Evolutionary conservation across 2,888 invertebrate species (phyloP), one percentile per base, ranked within the genome.

Genomic region (Capitulum mitella): DNA sequence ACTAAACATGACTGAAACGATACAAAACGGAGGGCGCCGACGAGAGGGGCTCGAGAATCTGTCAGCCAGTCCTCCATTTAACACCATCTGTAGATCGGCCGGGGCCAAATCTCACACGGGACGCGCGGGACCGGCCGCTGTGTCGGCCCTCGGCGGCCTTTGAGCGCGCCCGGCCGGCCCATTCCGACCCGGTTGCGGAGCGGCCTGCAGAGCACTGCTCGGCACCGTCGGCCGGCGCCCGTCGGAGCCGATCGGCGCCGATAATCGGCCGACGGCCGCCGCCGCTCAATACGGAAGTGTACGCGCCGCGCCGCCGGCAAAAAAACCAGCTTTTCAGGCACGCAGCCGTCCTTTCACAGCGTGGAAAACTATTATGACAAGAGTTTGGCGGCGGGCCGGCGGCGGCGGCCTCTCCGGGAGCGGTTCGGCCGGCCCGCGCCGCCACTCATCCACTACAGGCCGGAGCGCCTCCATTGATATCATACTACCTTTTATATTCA

Each of bases 401-500:
- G 19, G 40, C 37, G 70, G 19, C 32, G 64, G 26, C 40, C 37
- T 16, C 16, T 14, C 70, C 34, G 64, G 34, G 16, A 19, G 34
- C 64, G 19, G 32, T 29, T 8, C n/a, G 29, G 64, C 3, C 34
- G 32, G 19, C 22, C 34, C 10, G 6, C 64, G 40, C 29, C 70
- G 26, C 70, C 70, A 70, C 70, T 70, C 70, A 70, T 70, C 70
- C 70, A 70, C 70, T 70, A 26, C 70, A 40, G 70, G 70, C 70
- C 32, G 32, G n/a, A 34, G 34, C 64, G 32, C 3, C 34, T 16
- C 34, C 64, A 70, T 70, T 40, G 37, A 70, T 40, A 70, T 70
- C 34, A 70, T 70, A 70, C 70, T 40, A 70, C 70, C 70, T 70
- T 70, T 70, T 70, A 70, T 70, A 70, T 70, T 70, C 70, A 70